Conservation (phyloP, 2,113 vertebrate species). For the Grallaria varia region DNA sequence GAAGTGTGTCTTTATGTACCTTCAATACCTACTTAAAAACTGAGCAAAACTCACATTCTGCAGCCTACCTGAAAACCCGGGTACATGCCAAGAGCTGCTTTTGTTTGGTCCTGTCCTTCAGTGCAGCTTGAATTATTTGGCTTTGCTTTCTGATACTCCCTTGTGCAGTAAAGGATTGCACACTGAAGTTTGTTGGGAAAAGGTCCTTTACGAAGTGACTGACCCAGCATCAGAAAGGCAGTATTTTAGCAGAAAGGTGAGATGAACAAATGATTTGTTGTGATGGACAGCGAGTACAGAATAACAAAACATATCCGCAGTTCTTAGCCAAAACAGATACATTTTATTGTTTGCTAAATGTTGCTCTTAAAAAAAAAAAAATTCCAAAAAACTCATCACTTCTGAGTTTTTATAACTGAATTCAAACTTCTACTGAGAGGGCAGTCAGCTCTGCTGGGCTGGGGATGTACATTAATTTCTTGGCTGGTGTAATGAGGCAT, state of each 20-base stretch:
- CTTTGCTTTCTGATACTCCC: neutral
- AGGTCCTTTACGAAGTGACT: neutral
- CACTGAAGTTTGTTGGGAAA: neutral
- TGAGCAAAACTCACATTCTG: neutral
- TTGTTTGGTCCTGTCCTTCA: neutral
- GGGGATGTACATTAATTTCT: slow-evolving; percentile 31
- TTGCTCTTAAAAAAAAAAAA: neutral
- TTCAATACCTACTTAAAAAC: neutral
- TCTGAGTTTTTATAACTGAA: neutral
- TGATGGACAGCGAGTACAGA: neutral
- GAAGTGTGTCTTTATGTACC: neutral
- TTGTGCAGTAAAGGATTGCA: neutral
- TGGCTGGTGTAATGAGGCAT: slow-evolving; percentile 58
- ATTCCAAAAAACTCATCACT: neutral
- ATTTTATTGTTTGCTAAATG: neutral
- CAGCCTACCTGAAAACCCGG: neutral
- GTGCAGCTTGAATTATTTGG: neutral
- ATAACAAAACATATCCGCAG: neutral
- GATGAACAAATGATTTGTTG: neutral
- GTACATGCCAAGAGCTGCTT: neutral
- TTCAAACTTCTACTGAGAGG: neutral
- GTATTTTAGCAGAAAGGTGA: neutral
- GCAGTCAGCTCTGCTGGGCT: neutral
- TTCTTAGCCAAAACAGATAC: neutral
- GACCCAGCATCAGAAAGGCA: neutral